Base-by-base conservation (phyloP, 2,888 invertebrate genomes). In the Cheilosia vulpina region DNA sequence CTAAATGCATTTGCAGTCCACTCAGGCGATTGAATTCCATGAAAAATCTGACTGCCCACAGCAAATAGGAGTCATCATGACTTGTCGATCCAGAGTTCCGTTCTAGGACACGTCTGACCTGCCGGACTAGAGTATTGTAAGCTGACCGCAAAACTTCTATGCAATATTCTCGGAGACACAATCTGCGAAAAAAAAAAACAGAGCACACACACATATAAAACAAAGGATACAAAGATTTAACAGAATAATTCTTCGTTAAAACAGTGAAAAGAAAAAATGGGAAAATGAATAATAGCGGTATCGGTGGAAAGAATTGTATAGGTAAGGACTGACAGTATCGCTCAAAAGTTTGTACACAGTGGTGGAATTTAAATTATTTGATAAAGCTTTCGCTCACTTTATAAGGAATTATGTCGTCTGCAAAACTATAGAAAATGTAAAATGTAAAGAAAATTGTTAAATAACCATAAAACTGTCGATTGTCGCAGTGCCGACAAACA, bases 21-120 rank as follows among this genome's bases (percentile, higher is more conserved):
- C 97, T 96, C 89, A 95, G 94, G 88, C 99, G 95, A 93, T 98
- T 98, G 93, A 99, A 99, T 92, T 98, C 97, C 98, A 99, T 98
- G 92, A 99, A 99, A 93, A 98, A 99, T 90, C 96, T 95, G 88
- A 98, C 94, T 7, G 97, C 96, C 98, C 98, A 98, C 87, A 99
- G 93, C 92, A 98, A 98, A 92, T 98, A 98, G 0, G 97, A 96
- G 91, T 98, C 97, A 92, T 99, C 99, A 91, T 97, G 95, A 90
- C 96, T 96, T 0, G 95, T 95, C 88, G 95, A 94, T 6, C 94
- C 94, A 88, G 95, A 93, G 4, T 94, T 94, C 80, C 95, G 93
- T 34, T 95, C 94, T 87, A 96, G 93, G 60, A 95, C 94, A 89
- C 96, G 96, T 92, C 97, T 96, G 13, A 97, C 96, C 91, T 96